These are phyloP conservation scores for Copsychus sechellarum DNA, from an alignment of 2,113 vertebrate species.

Conservation along the genomic window DNA sequence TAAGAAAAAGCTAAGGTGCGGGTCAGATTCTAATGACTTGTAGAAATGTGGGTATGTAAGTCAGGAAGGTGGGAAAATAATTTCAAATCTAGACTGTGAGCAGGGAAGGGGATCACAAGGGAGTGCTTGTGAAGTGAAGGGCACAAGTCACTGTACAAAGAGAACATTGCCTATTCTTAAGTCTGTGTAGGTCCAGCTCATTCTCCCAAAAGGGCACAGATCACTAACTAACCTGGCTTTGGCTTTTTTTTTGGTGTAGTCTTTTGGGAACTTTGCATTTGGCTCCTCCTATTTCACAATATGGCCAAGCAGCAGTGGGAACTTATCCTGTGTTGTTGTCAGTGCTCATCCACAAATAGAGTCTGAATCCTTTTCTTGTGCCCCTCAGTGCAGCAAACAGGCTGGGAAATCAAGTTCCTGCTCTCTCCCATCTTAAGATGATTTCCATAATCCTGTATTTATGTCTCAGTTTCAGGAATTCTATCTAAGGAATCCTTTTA, in stretches of 20 bases:
- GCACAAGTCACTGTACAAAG: not conserved
- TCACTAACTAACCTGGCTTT: not conserved
- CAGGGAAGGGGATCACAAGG: not conserved
- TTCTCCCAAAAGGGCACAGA: not conserved
- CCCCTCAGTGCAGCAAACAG: not conserved
- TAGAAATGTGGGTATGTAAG: not conserved
- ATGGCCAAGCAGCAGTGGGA: not conserved
- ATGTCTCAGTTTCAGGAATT: not conserved
- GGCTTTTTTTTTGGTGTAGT: not conserved
- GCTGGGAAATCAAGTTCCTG: not conserved
- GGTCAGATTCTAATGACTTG: not conserved
- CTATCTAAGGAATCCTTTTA: not conserved
- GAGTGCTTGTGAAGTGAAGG: not conserved
- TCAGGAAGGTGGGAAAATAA: not conserved
- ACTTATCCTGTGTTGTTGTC: not conserved
- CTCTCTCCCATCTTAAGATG: not conserved
- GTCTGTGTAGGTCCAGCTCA: not conserved
- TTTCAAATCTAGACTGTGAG: not conserved
- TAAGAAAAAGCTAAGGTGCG: not conserved
- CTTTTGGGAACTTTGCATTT: not conserved
- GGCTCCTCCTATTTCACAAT: not conserved
- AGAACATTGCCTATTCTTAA: not conserved
- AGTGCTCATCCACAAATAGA: not conserved
- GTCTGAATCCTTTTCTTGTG: not conserved
- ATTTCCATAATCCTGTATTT: not conserved